Conservation (phyloP, 1,140 invertebrate genomes). For the Chironomus tepperi region DNA sequence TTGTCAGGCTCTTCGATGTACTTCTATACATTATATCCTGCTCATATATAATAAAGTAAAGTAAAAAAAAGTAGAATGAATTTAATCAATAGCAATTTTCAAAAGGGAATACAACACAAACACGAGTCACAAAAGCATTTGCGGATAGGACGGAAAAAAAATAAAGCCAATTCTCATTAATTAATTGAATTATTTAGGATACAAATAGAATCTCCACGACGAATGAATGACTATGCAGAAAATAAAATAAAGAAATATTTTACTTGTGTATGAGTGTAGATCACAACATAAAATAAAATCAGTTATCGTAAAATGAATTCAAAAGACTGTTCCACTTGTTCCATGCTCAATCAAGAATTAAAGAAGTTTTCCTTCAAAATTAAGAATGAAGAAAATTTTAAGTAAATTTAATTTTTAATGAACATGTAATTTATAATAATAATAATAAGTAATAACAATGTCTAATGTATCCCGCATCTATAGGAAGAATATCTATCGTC, state of each 20-base stretch:
- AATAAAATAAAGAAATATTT: background rate
- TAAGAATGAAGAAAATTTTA: too few relatives aligned
- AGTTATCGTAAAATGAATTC: too few relatives aligned
- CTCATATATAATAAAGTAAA: too few relatives aligned
- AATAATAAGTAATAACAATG: background rate
- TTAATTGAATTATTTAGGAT: conserved; percentile 15
- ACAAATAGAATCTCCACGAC: background rate
- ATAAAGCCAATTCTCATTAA: conserved; percentile 2
- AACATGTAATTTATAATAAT: conserved; percentile 3
- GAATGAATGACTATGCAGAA: background rate
- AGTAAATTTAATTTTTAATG: background rate
- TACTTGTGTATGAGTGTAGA: too few relatives aligned
- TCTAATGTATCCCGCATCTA: background rate
- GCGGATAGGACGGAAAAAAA: too few relatives aligned
- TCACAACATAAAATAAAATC: too few relatives aligned
- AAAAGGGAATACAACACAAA: background rate
- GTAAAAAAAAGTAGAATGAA: background rate
- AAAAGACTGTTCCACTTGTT: background rate
- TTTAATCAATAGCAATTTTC: conserved; percentile 10
- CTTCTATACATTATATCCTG: too few relatives aligned
- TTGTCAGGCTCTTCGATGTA: background rate
- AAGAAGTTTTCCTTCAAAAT: too few relatives aligned
- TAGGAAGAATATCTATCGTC: background rate
- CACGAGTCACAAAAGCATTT: background rate
- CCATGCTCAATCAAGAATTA: background rate